phyloP scores from a whole-genome alignment of 2,113 vertebrate genomes.

The Hystrix brachyura region DNA sequence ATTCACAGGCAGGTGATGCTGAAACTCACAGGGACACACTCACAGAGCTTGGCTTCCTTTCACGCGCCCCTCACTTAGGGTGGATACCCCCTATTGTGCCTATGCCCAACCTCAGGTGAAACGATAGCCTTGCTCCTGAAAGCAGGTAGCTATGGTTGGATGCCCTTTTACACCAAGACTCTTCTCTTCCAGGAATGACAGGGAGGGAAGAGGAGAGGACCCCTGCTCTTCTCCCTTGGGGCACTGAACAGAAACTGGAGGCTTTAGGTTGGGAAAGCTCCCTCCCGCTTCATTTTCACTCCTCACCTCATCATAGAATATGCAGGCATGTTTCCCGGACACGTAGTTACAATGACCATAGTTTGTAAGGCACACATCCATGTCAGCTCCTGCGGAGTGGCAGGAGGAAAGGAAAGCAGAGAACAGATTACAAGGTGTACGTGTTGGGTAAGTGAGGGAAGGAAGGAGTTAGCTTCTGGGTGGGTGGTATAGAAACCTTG shows the following conservation, averaged over 20 bases:
- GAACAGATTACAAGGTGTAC: slow-evolving; percentile 56
- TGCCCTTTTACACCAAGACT: not conserved
- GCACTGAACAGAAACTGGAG: slow-evolving; percentile 17
- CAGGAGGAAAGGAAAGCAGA: slow-evolving; percentile 72
- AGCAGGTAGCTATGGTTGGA: not conserved
- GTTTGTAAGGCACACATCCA: slow-evolving; percentile 99
- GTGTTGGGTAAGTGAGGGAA: not conserved
- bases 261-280: slow-evolving; percentile 51
- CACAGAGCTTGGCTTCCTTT: slow-evolving; percentile 4
- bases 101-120: slow-evolving; percentile 3
- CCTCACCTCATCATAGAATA: slow-evolving; percentile 98
- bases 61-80: not conserved
- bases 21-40: not conserved
- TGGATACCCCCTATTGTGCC: not conserved
- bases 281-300: slow-evolving; percentile 70
- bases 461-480: not conserved
- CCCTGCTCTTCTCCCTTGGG: not conserved
- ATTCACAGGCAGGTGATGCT: not conserved
- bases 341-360: slow-evolving; percentile 99
- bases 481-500: not conserved
- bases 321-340: slow-evolving; percentile 99
- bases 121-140: not conserved
- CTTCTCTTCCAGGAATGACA: not conserved
- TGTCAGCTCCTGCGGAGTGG: slow-evolving; percentile 94
- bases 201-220: not conserved